A percentile compares a stretch with the other conserved stretches of the same genome.
Conservation (phyloP, 2,888 invertebrate species). For the Ditula angustiorana region DNA sequence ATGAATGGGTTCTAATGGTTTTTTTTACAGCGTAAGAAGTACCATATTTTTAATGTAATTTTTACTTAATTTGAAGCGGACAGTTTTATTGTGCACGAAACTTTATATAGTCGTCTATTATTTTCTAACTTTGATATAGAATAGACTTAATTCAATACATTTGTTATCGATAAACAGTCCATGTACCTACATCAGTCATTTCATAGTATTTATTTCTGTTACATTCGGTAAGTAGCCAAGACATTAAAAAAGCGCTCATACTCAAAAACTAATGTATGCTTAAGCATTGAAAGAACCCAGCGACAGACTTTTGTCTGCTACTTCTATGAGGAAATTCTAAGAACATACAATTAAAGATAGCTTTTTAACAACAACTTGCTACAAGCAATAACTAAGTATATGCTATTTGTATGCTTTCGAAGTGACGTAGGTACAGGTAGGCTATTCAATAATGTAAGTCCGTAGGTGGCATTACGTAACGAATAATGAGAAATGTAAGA, state of each 20-base stretch:
- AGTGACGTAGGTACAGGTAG: background rate
- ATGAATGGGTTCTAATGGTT: background rate
- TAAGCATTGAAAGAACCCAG: too few relatives aligned
- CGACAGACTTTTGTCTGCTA: background rate
- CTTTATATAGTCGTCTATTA: background rate
- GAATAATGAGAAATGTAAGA: background rate
- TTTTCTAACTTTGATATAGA: background rate
- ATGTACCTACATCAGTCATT: background rate
- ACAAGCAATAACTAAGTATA: background rate
- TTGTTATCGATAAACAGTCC: constrained; percentile 11
- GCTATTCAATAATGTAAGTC: background rate
- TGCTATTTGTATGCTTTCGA: background rate
- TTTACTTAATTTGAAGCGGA: background rate
- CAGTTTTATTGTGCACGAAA: background rate
- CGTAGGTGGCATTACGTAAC: background rate
- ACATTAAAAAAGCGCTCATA: too few relatives aligned
- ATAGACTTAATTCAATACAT: constrained; percentile 1
- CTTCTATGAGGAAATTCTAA: background rate
- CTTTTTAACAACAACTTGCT: too few relatives aligned
- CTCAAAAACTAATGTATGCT: too few relatives aligned
- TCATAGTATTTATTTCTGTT: too few relatives aligned
- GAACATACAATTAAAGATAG: background rate
- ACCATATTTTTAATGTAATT: background rate
- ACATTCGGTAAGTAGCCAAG: too few relatives aligned
- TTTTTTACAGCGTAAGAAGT: background rate